phyloP scores from a whole-genome alignment of 2,797 vertebrate species.

The Podargus strigoides region DNA sequence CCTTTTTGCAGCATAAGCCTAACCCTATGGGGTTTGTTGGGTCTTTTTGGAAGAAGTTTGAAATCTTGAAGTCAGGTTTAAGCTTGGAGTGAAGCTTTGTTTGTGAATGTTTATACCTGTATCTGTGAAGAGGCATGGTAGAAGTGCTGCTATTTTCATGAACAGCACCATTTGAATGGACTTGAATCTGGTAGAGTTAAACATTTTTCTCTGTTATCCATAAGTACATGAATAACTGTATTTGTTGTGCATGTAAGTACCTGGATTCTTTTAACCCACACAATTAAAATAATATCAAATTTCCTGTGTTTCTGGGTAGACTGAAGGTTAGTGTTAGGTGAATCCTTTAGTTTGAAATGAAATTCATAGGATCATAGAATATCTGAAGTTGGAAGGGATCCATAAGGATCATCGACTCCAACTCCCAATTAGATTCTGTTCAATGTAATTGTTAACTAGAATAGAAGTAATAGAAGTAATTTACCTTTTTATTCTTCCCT shows the following conservation, averaged over 20 bases:
- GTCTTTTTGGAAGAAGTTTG: not conserved
- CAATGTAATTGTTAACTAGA: not conserved
- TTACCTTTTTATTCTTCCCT: constrained; percentile 13
- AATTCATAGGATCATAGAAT: not conserved
- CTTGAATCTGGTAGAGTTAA: not conserved
- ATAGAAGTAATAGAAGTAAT: not conserved
- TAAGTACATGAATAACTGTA: not conserved
- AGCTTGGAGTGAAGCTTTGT: not conserved
- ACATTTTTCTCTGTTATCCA: not conserved
- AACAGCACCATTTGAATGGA: not conserved
- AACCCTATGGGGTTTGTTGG: not conserved
- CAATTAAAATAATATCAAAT: not conserved
- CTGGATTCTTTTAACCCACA: not conserved
- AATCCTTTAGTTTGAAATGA: not conserved
- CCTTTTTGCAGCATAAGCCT: not conserved
- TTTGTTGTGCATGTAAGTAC: not conserved
- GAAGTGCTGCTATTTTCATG: not conserved
- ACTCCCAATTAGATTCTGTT: not conserved
- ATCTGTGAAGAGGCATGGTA: not conserved
- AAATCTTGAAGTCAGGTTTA: not conserved
- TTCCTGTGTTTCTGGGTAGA: not conserved
- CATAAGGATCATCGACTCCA: not conserved
- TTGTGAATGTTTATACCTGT: not conserved
- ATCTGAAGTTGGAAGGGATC: not conserved
- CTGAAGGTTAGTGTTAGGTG: not conserved